Base-by-base conservation (phyloP, 2,888 invertebrate species). In the Hirtodrosophila alboralis region DNA sequence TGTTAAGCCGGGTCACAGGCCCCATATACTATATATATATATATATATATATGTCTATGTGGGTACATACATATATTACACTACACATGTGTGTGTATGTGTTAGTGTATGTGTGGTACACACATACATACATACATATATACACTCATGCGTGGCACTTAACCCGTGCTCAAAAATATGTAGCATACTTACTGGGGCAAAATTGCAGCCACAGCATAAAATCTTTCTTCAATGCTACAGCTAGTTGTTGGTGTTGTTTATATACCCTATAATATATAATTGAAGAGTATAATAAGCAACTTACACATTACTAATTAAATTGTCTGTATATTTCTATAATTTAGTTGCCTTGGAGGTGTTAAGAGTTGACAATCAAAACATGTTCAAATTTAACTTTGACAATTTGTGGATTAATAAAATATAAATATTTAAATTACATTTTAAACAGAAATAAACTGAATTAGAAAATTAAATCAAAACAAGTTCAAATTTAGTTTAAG, bases 131-230 rank as follows among this genome's bases (percentile, higher is more conserved):
- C n/a, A n/a, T n/a, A n/a, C n/a, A n/a, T n/a, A n/a, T n/a, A n/a
- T n/a, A n/a, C 51, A 61, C 56, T 51, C 47, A 28, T 58, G 57
- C 51, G 57, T 47, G 67, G 71, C 76, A 73, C 76, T 74, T 78
- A 84, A 84, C 84, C 84, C 83, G 71, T 65, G 58, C 78, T 69
- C 54, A 58, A 61, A 72, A 69, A 67, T 75, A 72, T 79, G 84
- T 83, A 75, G 84, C 77, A 64, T 76, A 76, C 80, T 78, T 83
- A 79, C 73, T 83, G 77, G 76, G 80, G 84, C 69, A 78, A 72
- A 79, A 72, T 64, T 72, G 76, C 83, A 81, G 83, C 76, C 67
- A 28, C 63, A 75, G 60, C 65, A 75, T 68, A 59, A 75, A 75
- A 71, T 75, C 72, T 56, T 74, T 56, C 52, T 70, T 59, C 56